Percentiles rank a stretch among this genome's conserved stretches.
Evolutionary conservation across 2,113 vertebrate species (phyloP).

Genomic region (Scomber scombrus): DNA sequence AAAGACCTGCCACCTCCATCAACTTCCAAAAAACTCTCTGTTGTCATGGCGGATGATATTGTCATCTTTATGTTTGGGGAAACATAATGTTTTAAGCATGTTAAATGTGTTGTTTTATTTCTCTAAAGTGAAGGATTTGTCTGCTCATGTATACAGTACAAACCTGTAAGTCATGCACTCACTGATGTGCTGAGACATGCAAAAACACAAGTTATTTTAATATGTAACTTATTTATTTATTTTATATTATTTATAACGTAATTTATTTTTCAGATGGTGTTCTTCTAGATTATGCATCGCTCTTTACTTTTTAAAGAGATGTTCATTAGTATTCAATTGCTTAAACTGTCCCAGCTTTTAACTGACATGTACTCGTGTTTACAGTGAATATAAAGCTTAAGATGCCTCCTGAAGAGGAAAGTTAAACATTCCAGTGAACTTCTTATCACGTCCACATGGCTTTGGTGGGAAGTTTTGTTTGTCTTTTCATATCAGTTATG

Average conservation of each 20-base stretch:
- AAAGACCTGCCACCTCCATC: slow-evolving; percentile 29
- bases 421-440: slow-evolving; percentile 67
- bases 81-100: slow-evolving; percentile 52
- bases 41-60: slow-evolving; percentile 17
- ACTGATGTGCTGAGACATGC: slow-evolving; percentile 46
- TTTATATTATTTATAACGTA: slow-evolving; percentile 70
- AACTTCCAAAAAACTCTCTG: slow-evolving; percentile 4
- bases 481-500: slow-evolving; percentile 65
- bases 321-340: slow-evolving; percentile 48
- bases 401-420: slow-evolving; percentile 35
- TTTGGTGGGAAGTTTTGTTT: slow-evolving; percentile 52
- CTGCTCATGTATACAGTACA: slow-evolving; percentile 44
- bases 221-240: slow-evolving; percentile 55
- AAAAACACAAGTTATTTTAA: slow-evolving; percentile 45
- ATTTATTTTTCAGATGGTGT: slow-evolving; percentile 63
- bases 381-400: slow-evolving; percentile 38
- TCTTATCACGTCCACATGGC: slow-evolving; percentile 35
- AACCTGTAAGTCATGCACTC: slow-evolving; percentile 42
- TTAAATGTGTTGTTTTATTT: slow-evolving; percentile 38
- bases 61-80: slow-evolving; percentile 21
- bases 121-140: slow-evolving; percentile 17
- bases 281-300: slow-evolving; percentile 46
- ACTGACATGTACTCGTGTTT: slow-evolving; percentile 50
- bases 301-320: slow-evolving; percentile 56
- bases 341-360: slow-evolving; percentile 36